Evolutionary conservation across 2,797 vertebrate species (phyloP), one percentile per base, ranked within the genome.

Genomic region (Eurystomus glaucurus): DNA sequence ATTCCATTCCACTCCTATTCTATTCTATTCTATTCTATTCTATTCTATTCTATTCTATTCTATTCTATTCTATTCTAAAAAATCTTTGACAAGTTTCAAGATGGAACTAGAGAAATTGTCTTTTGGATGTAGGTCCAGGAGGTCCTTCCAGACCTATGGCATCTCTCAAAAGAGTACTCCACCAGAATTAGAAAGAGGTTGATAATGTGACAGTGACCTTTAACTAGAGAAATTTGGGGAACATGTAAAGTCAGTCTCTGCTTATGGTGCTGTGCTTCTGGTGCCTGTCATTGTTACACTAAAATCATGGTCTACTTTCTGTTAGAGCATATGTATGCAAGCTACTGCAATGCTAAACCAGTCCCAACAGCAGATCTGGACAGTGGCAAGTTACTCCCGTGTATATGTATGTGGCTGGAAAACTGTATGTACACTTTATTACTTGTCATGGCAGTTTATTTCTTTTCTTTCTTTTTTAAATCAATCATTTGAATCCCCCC

Each of bases 391-490:
- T 82, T 93, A 85, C 66, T 81, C 65, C 68, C 4, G 9, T 70
- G 39, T 74, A 70, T 62, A 61, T 54, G 75, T 86, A 82, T 29
- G 29, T 33, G 78, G 66, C 81, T 95, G 93, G 78, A 88, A 92
- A 94, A 72, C 74, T 72, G 68, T 77, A n/a, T 5, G 1, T 70
- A 85, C 66, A 77, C 88, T 94, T 93, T 87, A 66, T 88, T 87
- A 58, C 71, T 77, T 93, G 88, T 91, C 90, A 91, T 23, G 55
- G 71, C 33, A 64, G 61, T 92, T 95, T 80, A 65, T 96, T 97
- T 96, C 79, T 91, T 91, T 74, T 89, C 88, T 95, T 90, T 94
- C 90, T 94, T 89, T 77, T 94, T 93, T 62, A 76, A 93, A 97
- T 96, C 65, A 79, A 74, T 97, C 85, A 95, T 92, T 85, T 88